Percentiles rank a stretch among this genome's conserved stretches.
phyloP scores from a whole-genome alignment of 2,113 vertebrate genomes.

The Zosterops japonicus region DNA sequence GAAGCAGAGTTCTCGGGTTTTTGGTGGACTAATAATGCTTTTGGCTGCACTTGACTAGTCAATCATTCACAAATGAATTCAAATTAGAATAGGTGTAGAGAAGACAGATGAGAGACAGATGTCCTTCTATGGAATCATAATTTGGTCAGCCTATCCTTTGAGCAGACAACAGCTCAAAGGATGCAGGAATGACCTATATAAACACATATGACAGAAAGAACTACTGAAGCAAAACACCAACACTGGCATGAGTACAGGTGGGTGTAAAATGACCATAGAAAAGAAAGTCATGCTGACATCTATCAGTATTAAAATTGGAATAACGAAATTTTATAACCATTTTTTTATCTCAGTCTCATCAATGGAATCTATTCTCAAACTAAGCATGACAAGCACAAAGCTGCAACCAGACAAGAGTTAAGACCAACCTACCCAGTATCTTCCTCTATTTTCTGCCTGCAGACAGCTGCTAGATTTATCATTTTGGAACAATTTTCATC shows the following conservation, averaged over 20 bases:
- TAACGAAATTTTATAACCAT: neutral
- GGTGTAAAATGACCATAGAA: neutral
- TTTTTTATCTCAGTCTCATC: neutral
- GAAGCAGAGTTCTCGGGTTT: neutral
- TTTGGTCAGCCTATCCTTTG: neutral
- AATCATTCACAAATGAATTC: neutral
- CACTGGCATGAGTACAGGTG: neutral
- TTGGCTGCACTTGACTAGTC: neutral
- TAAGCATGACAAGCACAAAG: neutral
- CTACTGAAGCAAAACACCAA: neutral
- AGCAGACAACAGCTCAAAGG: neutral
- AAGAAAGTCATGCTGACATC: neutral
- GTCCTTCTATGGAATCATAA: neutral
- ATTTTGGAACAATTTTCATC: conserved; percentile 78
- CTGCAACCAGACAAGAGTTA: neutral
- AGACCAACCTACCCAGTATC: conserved; percentile 75
- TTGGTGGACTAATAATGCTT: neutral
- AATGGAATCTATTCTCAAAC: neutral
- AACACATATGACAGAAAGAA: neutral
- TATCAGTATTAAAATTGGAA: neutral
- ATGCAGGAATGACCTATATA: neutral
- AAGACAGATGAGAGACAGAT: neutral
- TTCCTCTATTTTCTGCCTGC: conserved; percentile 78
- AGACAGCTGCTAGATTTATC: conserved; percentile 71
- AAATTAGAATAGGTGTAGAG: neutral